Evolutionary conservation across 2,797 vertebrate species (phyloP).

Genomic region (Acridotheres tristis): DNA sequence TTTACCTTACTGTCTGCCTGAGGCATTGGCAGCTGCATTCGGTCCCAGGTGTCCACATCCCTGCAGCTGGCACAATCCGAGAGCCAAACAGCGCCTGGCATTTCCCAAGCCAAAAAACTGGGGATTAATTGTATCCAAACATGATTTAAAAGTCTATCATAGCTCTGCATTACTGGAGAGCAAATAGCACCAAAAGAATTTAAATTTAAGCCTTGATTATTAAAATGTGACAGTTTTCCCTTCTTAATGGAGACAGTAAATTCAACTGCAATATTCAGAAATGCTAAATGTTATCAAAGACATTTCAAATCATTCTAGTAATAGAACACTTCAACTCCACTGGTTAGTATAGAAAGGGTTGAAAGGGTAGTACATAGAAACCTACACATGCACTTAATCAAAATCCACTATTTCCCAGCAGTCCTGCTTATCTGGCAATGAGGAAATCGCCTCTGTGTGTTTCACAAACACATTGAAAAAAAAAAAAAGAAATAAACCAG

Average conservation of each 20-base stretch:
- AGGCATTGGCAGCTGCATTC: neutral
- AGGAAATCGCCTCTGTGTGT: neutral
- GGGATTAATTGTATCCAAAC: neutral
- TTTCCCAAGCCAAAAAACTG: neutral
- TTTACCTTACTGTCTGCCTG: neutral
- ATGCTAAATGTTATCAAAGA: neutral
- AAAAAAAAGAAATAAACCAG: neutral
- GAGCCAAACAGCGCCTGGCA: neutral
- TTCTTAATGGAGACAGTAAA: neutral
- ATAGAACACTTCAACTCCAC: neutral
- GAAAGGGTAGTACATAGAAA: neutral
- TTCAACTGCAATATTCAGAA: neutral
- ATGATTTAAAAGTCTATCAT: neutral
- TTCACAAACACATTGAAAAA: neutral
- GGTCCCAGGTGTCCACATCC: neutral
- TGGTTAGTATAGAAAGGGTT: neutral
- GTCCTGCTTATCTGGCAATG: neutral
- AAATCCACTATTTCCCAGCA: neutral
- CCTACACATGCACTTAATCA: neutral
- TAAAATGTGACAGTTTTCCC: neutral
- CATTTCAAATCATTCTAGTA: neutral
- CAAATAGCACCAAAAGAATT: neutral
- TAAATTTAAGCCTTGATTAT: neutral
- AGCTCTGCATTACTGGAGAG: neutral
- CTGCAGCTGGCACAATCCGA: fast-evolving